A percentile compares a stretch with the other conserved stretches of the same genome.
phyloP scores from a whole-genome alignment of 2,797 vertebrate genomes.

The Miichthys miiuy region DNA sequence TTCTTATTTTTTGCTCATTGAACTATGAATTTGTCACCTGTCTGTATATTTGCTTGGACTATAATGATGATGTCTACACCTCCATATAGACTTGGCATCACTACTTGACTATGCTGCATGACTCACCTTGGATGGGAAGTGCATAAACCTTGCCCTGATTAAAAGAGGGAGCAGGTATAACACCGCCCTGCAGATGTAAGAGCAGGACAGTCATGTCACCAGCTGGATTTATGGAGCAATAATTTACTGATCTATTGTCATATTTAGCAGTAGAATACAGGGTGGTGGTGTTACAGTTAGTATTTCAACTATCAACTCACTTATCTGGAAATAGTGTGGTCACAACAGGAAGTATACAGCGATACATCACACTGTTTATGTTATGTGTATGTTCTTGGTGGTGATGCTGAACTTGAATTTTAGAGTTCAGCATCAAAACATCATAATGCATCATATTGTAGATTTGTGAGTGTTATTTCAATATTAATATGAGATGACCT shows the following conservation, averaged over 20 bases:
- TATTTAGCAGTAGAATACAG: not conserved
- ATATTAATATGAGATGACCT: not conserved
- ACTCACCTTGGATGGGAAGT: not conserved
- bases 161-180: not conserved
- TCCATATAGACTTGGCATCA: no score
- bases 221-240: not conserved
- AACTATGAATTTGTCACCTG: not conserved
- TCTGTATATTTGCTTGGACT: not conserved
- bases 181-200: not conserved
- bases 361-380: not conserved
- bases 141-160: no score
- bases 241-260: not conserved
- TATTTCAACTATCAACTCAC: not conserved
- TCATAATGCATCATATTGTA: not conserved
- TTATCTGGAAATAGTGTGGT: not conserved
- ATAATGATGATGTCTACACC: no score
- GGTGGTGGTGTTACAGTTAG: not conserved
- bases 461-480: not conserved
- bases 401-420: not conserved
- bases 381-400: not conserved
- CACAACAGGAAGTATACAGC: not conserved
- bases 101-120: not conserved
- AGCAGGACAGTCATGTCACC: not conserved
- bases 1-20: no score
- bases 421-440: slow-evolving; percentile 1